Conservation (phyloP, 2,797 vertebrate species). For the Ispidina lecontei region DNA sequence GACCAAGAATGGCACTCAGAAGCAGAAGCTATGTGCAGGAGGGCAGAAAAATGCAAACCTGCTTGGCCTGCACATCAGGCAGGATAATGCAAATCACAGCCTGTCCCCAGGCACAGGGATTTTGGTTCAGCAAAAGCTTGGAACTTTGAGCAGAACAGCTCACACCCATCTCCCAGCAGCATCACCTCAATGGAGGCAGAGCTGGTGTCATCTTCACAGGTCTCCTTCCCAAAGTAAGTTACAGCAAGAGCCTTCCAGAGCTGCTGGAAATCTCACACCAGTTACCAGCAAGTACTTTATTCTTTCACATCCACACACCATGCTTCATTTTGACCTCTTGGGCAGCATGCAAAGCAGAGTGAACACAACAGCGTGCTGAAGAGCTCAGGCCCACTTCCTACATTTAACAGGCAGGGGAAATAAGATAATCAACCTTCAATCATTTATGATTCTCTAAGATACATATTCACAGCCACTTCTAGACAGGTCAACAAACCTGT, state of each 20-base stretch:
- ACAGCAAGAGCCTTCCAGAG: not conserved
- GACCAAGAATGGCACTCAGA: not conserved
- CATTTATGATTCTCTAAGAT: too few species aligned
- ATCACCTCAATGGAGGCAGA: not conserved
- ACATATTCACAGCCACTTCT: not conserved
- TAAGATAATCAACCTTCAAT: not conserved
- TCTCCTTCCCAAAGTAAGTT: not conserved
- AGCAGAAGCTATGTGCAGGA: not conserved
- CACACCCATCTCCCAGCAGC: not conserved
- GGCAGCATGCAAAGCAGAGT: not conserved
- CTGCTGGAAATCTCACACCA: not conserved
- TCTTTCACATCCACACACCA: fast-evolving
- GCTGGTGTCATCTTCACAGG: not conserved
- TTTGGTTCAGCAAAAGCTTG: not conserved
- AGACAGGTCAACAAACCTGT: fast-evolving
- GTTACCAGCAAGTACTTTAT: not conserved
- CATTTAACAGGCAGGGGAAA: not conserved
- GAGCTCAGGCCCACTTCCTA: not conserved
- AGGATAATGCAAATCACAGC: not conserved
- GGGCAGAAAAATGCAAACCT: not conserved
- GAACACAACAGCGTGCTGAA: not conserved
- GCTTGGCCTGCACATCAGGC: not conserved
- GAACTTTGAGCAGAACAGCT: not conserved
- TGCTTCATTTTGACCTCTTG: fast-evolving
- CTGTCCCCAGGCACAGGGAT: not conserved